Conservation (phyloP, 1,140 invertebrate species). For the Lasioglossum albipes region DNA sequence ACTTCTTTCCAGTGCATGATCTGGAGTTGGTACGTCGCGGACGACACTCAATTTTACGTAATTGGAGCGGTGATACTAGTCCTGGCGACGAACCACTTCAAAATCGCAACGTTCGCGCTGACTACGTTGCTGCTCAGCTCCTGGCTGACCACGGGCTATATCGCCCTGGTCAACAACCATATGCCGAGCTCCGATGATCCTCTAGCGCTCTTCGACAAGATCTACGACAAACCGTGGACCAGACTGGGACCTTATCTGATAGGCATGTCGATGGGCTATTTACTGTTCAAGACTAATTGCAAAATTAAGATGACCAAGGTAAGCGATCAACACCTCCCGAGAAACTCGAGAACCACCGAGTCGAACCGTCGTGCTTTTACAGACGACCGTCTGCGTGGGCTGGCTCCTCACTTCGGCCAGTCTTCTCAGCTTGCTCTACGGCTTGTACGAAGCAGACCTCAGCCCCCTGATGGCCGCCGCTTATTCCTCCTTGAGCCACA, state of each 20-base stretch:
- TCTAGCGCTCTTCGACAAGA: conserved; percentile 90
- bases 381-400: conserved; percentile 84
- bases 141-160: conserved; percentile 88
- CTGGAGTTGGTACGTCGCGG: conserved; percentile 94
- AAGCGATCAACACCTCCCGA: not conserved
- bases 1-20: conserved; percentile 86
- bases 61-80: conserved; percentile 89
- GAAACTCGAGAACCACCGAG: not conserved
- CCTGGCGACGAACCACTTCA: conserved; percentile 88
- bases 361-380: conserved; percentile 54
- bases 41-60: conserved; percentile 92
- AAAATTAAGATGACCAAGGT: conserved; percentile 88
- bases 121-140: conserved; percentile 86
- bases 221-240: conserved; percentile 94
- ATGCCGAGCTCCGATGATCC: conserved; percentile 90
- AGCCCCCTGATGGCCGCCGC: conserved; percentile 85
- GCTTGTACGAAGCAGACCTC: conserved; percentile 86
- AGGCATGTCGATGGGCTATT: conserved; percentile 91
- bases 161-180: conserved; percentile 89
- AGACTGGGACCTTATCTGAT: conserved; percentile 89
- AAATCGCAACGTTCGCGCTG: conserved; percentile 84
- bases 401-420: conserved; percentile 85
- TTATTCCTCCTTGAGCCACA: conserved; percentile 91
- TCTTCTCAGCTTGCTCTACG: conserved; percentile 87
- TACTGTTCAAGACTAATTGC: conserved; percentile 90